Conservation (phyloP, 2,113 vertebrate species). For the Chaetorhynchus papuensis region DNA sequence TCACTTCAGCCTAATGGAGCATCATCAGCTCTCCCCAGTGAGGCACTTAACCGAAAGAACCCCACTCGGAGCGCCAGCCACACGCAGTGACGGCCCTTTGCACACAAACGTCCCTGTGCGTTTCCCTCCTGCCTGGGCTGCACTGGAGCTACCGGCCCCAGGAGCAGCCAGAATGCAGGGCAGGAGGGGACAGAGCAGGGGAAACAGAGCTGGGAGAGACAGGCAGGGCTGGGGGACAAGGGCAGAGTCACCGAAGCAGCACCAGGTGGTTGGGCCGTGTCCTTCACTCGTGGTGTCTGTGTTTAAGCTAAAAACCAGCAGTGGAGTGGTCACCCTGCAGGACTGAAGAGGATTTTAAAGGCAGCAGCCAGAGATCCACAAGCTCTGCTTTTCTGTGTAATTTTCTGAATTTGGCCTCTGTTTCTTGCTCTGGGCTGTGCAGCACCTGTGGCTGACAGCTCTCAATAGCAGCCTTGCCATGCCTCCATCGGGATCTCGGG, state of each 20-base stretch:
- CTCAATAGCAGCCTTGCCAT: background rate
- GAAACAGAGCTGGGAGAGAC: background rate
- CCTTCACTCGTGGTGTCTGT: background rate
- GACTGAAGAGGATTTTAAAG: background rate
- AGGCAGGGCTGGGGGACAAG: background rate
- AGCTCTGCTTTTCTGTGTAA: background rate
- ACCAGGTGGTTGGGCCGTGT: accelerated
- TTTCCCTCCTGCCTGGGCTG: background rate
- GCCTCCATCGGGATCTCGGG: background rate
- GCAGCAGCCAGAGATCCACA: background rate
- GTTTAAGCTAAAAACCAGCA: background rate
- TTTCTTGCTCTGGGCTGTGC: background rate
- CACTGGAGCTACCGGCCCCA: background rate
- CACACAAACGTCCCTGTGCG: background rate
- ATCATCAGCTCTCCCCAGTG: slow-evolving; percentile 9
- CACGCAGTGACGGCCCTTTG: background rate
- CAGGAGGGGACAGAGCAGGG: background rate
- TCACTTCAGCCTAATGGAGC: slow-evolving; percentile 35
- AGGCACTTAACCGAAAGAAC: slow-evolving; percentile 5
- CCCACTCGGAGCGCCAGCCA: background rate
- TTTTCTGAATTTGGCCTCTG: background rate
- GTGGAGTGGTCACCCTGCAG: background rate
- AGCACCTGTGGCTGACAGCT: background rate
- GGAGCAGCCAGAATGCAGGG: background rate
- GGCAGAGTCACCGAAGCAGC: background rate